Base-by-base conservation (phyloP, 2,113 vertebrate species). In the Epinephelus cyanopodus region DNA sequence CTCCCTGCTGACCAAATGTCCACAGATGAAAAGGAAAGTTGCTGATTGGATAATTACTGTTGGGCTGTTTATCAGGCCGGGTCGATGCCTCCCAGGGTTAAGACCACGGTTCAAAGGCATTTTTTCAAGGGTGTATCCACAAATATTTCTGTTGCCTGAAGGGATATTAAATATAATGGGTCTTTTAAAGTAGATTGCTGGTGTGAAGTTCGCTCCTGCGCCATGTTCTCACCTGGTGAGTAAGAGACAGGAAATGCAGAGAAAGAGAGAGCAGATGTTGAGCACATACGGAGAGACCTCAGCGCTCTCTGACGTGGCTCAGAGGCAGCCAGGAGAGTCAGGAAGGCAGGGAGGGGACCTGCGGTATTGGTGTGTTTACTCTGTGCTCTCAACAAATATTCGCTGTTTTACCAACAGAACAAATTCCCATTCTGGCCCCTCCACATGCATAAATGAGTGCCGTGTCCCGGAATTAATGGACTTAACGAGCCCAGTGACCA, bases 331-430 rank as follows among this genome's bases (percentile, higher is more conserved):
- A 87, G 83, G 67, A 84, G 79, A 67, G 39, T 79, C 78, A 83
- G 84, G 74, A 85, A 89, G 77, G 74, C 79, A 75, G 85, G 82
- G 81, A 87, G 84, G 85, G 84, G 91, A 89, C 84, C 82, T 89
- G 80, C 27, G 78, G 82, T 77, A 89, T 84, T 71, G 77, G 69
- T 73, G 64, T 92, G 93, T 96, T 95, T 93, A 93, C 91, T 94
- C 90, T 95, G 87, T 57, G 67, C 79, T 60, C 92, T 87, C 86
- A 87, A 93, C 92, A 95, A 94, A 95, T 95, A 95, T 96, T 94
- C 92, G 18, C 73, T 92, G 94, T 96, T 96, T 95, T 95, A 95
- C 94, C 92, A 96, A 94, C 95, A 94, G 94, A 94, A 94, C 90
- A 95, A 95, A 95, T 94, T 96, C 93, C 92, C 92, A 89, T 92